Conservation (phyloP, 2,797 vertebrate species). For the Gila robusta region DNA sequence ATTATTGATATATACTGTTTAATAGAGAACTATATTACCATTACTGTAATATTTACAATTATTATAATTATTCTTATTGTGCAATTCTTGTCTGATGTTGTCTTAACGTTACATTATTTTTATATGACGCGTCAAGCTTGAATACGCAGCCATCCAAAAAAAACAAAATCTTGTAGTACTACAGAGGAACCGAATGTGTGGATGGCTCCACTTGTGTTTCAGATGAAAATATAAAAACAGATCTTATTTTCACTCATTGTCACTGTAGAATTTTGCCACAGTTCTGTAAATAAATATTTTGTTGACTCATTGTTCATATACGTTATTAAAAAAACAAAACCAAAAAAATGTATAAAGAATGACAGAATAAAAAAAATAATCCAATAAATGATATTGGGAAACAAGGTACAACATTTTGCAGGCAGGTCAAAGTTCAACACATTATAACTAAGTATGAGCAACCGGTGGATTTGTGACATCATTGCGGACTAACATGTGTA, state of each 20-base stretch:
- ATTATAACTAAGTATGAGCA: slow-evolving; percentile 81
- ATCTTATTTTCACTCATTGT: slow-evolving; percentile 95
- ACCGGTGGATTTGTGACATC: slow-evolving; percentile 81
- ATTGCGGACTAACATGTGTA: slow-evolving; percentile 92
- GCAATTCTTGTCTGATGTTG: slow-evolving; percentile 91
- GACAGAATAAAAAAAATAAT: slow-evolving; percentile 32
- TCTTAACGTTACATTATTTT: slow-evolving; percentile 98
- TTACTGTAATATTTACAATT: slow-evolving; percentile 79
- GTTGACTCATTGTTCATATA: slow-evolving; percentile 97
- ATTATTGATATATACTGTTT: slow-evolving; percentile 94
- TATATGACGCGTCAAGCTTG: slow-evolving; percentile 89
- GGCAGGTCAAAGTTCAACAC: slow-evolving; percentile 64
- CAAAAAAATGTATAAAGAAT: slow-evolving; percentile 36
- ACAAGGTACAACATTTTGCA: slow-evolving; percentile 86
- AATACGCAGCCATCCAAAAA: slow-evolving; percentile 83
- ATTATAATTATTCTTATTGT: slow-evolving; percentile 91
- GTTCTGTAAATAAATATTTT: slow-evolving; percentile 98
- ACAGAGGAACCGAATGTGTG: slow-evolving; percentile 81
- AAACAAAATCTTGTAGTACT: slow-evolving; percentile 62
- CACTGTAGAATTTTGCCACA: slow-evolving; percentile 83
- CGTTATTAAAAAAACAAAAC: slow-evolving; percentile 87
- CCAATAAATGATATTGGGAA: slow-evolving; percentile 84
- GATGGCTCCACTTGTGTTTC: slow-evolving; percentile 83
- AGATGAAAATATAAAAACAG: slow-evolving; percentile 89
- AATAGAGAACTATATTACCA: slow-evolving; percentile 95